Conservation (phyloP, 2,113 vertebrate genomes). For the Pleuronectes platessa region DNA sequence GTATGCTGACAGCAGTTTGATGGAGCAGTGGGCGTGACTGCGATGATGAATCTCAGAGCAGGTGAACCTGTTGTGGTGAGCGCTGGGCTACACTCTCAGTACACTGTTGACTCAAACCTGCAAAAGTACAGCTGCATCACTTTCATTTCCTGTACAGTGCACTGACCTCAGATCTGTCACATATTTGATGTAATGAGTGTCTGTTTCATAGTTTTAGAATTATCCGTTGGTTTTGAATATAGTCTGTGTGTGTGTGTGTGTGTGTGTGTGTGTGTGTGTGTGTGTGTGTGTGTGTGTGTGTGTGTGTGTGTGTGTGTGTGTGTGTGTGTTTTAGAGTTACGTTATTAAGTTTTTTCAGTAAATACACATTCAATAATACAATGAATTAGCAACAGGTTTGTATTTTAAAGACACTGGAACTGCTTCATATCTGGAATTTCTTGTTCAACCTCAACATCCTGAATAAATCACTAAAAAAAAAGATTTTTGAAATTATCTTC, state of each 20-base stretch:
- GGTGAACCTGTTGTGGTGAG: neutral
- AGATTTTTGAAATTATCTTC: neutral
- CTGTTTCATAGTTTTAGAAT: slow-evolving; percentile 18
- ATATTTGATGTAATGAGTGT: slow-evolving; percentile 40
- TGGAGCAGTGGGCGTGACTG: neutral
- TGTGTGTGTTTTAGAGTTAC: neutral
- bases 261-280: neutral
- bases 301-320: neutral
- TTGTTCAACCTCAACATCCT: slow-evolving; percentile 18
- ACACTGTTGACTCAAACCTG: slow-evolving; percentile 1
- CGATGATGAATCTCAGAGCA: neutral
- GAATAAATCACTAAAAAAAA: slow-evolving; percentile 50
- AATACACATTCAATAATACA: slow-evolving; percentile 1
- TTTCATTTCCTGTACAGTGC: slow-evolving; percentile 11
- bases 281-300: neutral
- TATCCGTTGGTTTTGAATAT: neutral
- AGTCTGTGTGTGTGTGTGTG: neutral
- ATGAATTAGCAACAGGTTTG: neutral
- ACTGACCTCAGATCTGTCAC: slow-evolving; percentile 35
- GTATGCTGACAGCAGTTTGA: neutral
- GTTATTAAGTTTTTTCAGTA: neutral
- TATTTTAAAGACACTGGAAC: slow-evolving; percentile 31
- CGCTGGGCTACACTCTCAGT: neutral
- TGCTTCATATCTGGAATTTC: slow-evolving; percentile 15
- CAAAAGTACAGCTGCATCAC: neutral